Percentiles rank a stretch among this genome's conserved stretches.
phyloP scores from a whole-genome alignment of 2,113 vertebrate genomes.

The Otolemur garnettii region DNA sequence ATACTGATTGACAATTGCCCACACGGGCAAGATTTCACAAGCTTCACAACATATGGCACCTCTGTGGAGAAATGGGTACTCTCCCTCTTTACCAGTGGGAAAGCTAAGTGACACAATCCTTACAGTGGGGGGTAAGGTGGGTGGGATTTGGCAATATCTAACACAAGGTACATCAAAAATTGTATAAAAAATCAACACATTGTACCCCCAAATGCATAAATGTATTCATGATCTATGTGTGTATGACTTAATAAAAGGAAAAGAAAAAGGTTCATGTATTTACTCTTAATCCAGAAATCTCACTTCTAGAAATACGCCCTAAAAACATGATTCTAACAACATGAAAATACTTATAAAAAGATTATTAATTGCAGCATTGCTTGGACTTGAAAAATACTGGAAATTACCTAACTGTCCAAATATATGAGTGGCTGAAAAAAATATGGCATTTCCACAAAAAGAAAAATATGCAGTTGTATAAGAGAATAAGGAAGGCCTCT shows the following conservation, averaged over 20 bases:
- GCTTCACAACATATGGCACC: rapidly evolving
- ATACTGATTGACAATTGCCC: background rate
- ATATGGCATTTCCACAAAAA: background rate
- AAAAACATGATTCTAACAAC: background rate
- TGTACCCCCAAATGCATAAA: too few species aligned
- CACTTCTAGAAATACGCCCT: background rate
- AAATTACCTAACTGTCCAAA: slow-evolving; percentile 38
- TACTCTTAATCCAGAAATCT: background rate
- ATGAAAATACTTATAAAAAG: background rate
- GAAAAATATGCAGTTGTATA: background rate
- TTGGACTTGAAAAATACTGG: slow-evolving; percentile 19
- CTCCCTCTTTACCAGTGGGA: background rate
- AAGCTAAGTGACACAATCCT: background rate
- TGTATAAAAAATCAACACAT: too few species aligned
- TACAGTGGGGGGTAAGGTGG: too few species aligned
- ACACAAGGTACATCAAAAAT: background rate
- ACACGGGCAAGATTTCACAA: background rate
- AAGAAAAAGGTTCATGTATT: background rate
- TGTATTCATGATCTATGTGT: too few species aligned
- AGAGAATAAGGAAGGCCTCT: background rate
- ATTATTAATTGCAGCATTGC: background rate
- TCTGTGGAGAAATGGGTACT: background rate
- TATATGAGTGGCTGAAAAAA: background rate
- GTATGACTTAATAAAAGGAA: too few species aligned
- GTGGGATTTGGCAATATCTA: background rate